These are phyloP conservation scores for Caenorhabditis doughertyi DNA, from an alignment of 2,888 invertebrate genomes.

Conservation along the genomic window DNA sequence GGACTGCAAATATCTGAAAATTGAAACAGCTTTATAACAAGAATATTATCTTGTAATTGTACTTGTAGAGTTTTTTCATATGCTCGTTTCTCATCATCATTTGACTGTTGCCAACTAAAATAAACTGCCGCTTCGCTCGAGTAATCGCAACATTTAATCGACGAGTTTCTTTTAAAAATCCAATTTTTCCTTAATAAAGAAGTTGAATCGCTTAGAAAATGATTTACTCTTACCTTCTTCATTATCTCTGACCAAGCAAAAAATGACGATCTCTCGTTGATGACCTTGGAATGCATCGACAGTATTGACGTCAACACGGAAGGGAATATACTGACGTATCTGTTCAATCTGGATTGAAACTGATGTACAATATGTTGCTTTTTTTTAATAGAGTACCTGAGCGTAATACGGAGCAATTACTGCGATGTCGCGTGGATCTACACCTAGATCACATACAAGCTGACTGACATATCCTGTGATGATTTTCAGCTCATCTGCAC, in stretches of 20 bases:
- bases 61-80: slow-evolving; percentile 38
- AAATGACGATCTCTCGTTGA: slow-evolving; percentile 72
- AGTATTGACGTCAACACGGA: slow-evolving; percentile 54
- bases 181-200: slow-evolving; percentile 50
- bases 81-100: slow-evolving; percentile 52
- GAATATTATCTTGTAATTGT: no score
- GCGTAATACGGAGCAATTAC: slow-evolving; percentile 70
- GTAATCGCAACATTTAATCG: slow-evolving; percentile 71
- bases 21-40: not conserved
- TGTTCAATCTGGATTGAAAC: slow-evolving; percentile 29
- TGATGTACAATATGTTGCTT: no score
- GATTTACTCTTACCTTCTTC: slow-evolving; percentile 33
- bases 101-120: slow-evolving; percentile 56
- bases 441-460: slow-evolving; percentile 42
- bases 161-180: slow-evolving; percentile 65
- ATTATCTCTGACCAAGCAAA: slow-evolving; percentile 72
- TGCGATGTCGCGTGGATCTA: slow-evolving; percentile 57
- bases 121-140: slow-evolving; percentile 68
- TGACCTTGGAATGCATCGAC: slow-evolving; percentile 73
- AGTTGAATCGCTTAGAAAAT: not conserved
- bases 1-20: slow-evolving; percentile 23
- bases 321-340: slow-evolving; percentile 24
- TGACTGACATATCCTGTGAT: slow-evolving; percentile 53
- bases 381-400: no score
- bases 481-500: slow-evolving; percentile 63